Conservation (phyloP, 2,113 vertebrate genomes). For the Desmodus rotundus region DNA sequence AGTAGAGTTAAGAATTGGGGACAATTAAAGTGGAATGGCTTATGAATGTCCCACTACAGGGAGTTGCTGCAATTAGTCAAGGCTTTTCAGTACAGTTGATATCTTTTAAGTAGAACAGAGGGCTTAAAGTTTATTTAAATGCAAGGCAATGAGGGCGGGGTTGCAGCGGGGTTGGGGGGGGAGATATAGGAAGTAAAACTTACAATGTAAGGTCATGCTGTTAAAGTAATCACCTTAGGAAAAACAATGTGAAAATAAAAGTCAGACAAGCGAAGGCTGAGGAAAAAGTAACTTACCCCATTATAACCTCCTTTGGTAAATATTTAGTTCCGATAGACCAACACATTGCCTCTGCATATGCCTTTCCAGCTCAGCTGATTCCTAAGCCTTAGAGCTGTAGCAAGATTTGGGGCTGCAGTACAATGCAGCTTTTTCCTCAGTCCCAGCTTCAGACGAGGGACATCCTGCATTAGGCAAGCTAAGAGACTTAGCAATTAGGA, state of each 20-base stretch:
- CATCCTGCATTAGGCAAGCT: constrained; percentile 61
- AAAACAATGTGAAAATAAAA: constrained; percentile 40
- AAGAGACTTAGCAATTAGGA: constrained; percentile 53
- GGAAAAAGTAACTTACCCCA: constrained; percentile 57
- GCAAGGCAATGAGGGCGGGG: background rate
- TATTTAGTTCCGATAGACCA: constrained; percentile 48
- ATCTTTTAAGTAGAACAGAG: constrained; percentile 41
- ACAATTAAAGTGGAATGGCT: constrained; percentile 34
- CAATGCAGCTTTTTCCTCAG: constrained; percentile 82
- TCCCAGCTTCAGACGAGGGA: constrained; percentile 70
- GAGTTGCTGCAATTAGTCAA: background rate
- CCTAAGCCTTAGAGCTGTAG: constrained; percentile 63
- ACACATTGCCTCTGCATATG: constrained; percentile 47
- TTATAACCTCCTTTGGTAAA: constrained; percentile 38
- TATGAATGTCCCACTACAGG: constrained; percentile 17
- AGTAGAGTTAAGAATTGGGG: background rate
- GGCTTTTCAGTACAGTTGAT: constrained; percentile 37
- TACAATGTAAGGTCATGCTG: background rate
- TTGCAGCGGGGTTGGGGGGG: background rate
- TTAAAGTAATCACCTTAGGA: constrained; percentile 27
- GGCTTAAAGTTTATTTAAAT: constrained; percentile 43
- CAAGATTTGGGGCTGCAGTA: constrained; percentile 78
- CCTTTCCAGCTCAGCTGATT: constrained; percentile 67
- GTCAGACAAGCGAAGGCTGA: background rate
- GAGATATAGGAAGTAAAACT: constrained; percentile 47